These are phyloP conservation scores for Aphis craccivora DNA, from an alignment of 1,140 invertebrate genomes.

Conservation along the genomic window DNA sequence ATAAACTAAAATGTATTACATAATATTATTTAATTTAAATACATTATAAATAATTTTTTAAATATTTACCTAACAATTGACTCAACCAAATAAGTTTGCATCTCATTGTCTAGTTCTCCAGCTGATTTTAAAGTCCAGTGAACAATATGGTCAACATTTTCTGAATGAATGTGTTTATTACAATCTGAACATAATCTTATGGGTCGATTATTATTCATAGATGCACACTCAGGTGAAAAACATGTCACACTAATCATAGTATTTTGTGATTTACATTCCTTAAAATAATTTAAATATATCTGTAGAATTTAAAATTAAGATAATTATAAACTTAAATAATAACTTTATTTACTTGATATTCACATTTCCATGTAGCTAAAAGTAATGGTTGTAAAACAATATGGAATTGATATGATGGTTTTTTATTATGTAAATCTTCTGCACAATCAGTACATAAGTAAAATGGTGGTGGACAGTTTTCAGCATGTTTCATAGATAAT, in stretches of 20 bases:
- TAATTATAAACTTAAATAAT: not conserved
- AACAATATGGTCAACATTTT: slow-evolving; percentile 87
- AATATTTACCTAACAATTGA: slow-evolving; percentile 86
- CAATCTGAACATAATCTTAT: slow-evolving; percentile 93
- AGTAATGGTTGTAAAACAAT: slow-evolving; percentile 94
- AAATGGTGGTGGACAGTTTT: slow-evolving; percentile 88
- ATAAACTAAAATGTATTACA: slow-evolving; percentile 68
- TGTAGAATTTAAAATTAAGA: not conserved
- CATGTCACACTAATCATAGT: slow-evolving; percentile 90
- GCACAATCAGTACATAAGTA: slow-evolving; percentile 97
- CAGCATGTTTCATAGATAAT: slow-evolving; percentile 82
- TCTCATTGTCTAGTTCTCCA: slow-evolving; percentile 87
- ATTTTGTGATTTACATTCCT: slow-evolving; percentile 92
- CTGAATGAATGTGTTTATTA: slow-evolving; percentile 85
- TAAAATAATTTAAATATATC: slow-evolving; percentile 61
- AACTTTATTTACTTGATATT: slow-evolving; percentile 87
- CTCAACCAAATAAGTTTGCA: slow-evolving; percentile 93
- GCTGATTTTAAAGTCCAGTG: slow-evolving; percentile 85
- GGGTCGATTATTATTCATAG: slow-evolving; percentile 94
- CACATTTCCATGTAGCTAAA: slow-evolving; percentile 92
- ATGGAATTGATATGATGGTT: slow-evolving; percentile 84
- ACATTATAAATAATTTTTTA: not conserved
- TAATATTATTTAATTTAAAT: not conserved
- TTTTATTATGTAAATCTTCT: slow-evolving; percentile 85
- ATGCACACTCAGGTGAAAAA: slow-evolving; percentile 95